Evolutionary conservation across 2,113 vertebrate species (phyloP).

Genomic region (Chlamydotis undulata): DNA sequence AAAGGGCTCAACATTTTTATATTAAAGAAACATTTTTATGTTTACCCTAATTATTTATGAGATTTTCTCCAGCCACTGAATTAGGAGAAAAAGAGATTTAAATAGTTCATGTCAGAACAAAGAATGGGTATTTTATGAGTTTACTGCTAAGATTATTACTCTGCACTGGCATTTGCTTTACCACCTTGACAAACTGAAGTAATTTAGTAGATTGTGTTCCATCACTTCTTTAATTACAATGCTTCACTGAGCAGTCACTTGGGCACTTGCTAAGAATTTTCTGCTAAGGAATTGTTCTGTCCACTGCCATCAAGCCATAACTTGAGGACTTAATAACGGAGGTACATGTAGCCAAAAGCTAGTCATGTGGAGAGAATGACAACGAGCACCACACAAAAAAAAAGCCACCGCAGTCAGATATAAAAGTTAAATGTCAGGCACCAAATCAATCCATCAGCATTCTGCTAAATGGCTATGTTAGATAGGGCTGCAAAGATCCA

Average conservation of each 20-base stretch:
- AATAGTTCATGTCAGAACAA: conserved; percentile 5
- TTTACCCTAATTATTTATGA: background rate
- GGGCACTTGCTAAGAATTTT: conserved; percentile 26
- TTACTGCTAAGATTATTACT: conserved; percentile 19
- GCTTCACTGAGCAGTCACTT: conserved; percentile 36
- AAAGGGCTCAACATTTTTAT: background rate
- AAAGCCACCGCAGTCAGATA: background rate
- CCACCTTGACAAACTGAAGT: conserved; percentile 18
- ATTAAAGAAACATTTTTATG: background rate
- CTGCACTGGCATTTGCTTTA: background rate
- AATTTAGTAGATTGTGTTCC: conserved; percentile 16
- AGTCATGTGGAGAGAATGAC: background rate
- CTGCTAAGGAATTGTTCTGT: conserved; percentile 50
- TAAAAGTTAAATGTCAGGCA: background rate
- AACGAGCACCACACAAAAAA: background rate
- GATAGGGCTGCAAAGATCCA: background rate
- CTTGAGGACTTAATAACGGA: conserved; percentile 52
- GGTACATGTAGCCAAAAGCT: conserved; percentile 16
- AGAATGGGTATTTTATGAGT: conserved; percentile 23
- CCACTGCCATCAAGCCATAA: conserved; percentile 22
- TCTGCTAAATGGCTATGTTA: background rate
- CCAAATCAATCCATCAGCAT: background rate
- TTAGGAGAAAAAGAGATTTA: conserved; percentile 24
- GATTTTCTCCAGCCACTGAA: background rate
- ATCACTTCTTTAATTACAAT: conserved; percentile 43